phyloP scores from a whole-genome alignment of 1,140 invertebrate species.

The Lordiphosa clarofinis region DNA sequence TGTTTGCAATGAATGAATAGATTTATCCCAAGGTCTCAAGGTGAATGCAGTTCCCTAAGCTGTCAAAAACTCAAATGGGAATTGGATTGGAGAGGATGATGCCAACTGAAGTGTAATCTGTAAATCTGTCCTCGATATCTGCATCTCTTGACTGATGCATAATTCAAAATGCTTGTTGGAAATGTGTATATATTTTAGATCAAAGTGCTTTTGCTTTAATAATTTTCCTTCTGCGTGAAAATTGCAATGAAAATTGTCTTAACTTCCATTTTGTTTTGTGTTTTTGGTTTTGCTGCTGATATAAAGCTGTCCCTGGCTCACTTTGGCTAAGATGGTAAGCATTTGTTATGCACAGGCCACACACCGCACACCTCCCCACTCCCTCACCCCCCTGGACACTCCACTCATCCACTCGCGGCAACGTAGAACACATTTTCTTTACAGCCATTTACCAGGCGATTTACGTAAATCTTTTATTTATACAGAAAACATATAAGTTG shows the following conservation, averaged over 20 bases:
- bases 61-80: conserved; percentile 17
- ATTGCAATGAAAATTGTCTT: conserved; percentile 38
- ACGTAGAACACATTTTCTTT: conserved; percentile 47
- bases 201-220: too few species aligned
- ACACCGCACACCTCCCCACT: conserved; percentile 3
- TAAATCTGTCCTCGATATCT: too few species aligned
- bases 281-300: too few species aligned
- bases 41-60: conserved; percentile 5
- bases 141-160: too few species aligned
- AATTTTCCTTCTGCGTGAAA: too few species aligned
- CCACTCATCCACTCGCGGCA: neutral
- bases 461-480: conserved; percentile 79
- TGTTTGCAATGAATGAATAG: conserved; percentile 15
- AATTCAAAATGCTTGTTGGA: conserved; percentile 21
- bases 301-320: conserved; percentile 48
- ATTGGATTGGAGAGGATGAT: too few species aligned
- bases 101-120: too few species aligned
- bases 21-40: conserved; percentile 1
- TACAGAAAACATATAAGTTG: conserved; percentile 77
- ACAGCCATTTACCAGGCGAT: conserved; percentile 77
- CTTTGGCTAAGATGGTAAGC: conserved; percentile 64
- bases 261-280: neutral
- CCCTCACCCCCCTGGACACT: too few species aligned
- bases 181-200: too few species aligned
- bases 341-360: conserved; percentile 65